These are phyloP conservation scores for Sparidentex hasta DNA, from an alignment of 2,797 vertebrate species.

Conservation along the genomic window DNA sequence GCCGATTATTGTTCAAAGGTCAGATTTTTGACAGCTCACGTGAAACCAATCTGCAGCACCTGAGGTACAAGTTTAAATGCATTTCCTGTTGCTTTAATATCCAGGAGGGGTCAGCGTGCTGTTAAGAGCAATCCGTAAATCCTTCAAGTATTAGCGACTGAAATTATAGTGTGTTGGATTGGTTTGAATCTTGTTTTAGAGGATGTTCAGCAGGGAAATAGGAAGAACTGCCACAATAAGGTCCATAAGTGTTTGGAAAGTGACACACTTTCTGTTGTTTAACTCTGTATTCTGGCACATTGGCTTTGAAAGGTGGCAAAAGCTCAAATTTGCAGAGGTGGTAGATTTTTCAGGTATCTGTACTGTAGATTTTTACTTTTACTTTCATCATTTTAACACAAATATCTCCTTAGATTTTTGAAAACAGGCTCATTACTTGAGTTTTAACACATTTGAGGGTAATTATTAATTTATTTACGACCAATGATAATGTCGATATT, in stretches of 20 bases:
- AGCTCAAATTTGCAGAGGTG: background rate
- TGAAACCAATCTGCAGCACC: constrained; percentile 15
- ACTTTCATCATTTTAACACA: too few relatives aligned
- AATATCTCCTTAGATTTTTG: too few relatives aligned
- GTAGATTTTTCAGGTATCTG: too few relatives aligned
- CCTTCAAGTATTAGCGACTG: constrained; percentile 4
- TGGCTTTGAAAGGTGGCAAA: background rate
- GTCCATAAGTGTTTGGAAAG: background rate
- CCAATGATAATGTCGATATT: too few relatives aligned
- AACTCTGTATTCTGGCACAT: background rate
- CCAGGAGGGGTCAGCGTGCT: background rate
- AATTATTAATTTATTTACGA: too few relatives aligned
- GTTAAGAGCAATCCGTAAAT: constrained; percentile 26
- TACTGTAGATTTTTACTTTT: too few relatives aligned
- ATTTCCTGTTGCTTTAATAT: constrained; percentile 27
- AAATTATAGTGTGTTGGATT: constrained; percentile 3
- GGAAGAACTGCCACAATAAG: background rate
- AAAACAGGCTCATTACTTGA: too few relatives aligned
- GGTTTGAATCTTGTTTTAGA: constrained; percentile 13
- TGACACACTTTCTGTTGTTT: constrained; percentile 14
- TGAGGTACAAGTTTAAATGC: background rate
- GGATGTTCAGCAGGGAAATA: constrained; percentile 7
- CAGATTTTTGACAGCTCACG: constrained; percentile 6
- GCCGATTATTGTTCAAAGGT: constrained; percentile 12
- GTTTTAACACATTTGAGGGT: too few relatives aligned